phyloP scores from a whole-genome alignment of 2,113 vertebrate genomes.

The Elephantulus edwardii region DNA sequence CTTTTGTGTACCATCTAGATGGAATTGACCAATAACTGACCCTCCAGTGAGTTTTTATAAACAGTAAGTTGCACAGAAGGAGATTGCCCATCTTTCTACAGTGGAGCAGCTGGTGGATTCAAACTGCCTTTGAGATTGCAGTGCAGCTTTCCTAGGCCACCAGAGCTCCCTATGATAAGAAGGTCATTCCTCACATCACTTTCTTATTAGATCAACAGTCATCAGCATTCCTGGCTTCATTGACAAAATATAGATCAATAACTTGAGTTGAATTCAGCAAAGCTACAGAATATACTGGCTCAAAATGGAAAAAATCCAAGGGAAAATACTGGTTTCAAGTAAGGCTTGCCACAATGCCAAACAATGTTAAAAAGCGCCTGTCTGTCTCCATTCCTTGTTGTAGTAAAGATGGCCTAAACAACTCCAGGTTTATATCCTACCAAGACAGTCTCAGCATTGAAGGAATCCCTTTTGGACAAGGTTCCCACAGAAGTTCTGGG shows the following conservation, averaged over 20 bases:
- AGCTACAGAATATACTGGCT: neutral
- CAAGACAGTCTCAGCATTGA: neutral
- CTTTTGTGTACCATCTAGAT: too few relatives aligned
- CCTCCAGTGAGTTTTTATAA: too few relatives aligned
- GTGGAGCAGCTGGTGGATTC: too few relatives aligned
- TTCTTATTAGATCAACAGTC: constrained; percentile 16
- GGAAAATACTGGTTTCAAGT: neutral
- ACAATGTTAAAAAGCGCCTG: neutral
- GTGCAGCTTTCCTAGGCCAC: too few relatives aligned
- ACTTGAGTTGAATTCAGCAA: neutral
- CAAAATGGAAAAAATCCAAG: neutral
- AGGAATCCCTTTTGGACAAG: neutral
- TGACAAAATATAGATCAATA: neutral
- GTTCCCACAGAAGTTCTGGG: neutral
- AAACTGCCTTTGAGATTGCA: too few relatives aligned
- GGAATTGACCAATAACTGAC: too few relatives aligned
- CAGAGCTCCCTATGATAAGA: too few relatives aligned
- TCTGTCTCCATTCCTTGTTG: neutral
- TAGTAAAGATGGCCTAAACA: neutral
- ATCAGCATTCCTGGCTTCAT: neutral
- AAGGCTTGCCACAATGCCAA: neutral
- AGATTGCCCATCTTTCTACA: too few relatives aligned
- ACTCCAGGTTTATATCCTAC: neutral
- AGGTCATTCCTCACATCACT: constrained; percentile 26
- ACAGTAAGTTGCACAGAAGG: too few relatives aligned